Conservation (phyloP, 2,888 invertebrate genomes). For the Anticlea derivata region DNA sequence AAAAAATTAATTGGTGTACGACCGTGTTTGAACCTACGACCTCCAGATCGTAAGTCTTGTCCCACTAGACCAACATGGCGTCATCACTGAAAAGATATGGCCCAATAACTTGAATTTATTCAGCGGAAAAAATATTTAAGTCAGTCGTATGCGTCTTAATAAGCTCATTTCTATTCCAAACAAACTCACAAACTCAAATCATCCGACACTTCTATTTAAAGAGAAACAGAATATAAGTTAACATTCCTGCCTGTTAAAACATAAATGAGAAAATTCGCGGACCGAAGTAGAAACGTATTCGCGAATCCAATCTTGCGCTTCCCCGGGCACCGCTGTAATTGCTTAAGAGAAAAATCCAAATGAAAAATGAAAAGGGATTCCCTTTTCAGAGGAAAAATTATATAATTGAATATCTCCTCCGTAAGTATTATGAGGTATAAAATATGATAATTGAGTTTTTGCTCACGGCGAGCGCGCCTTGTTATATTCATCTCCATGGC, state of each 20-base stretch:
- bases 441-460: slow-evolving; percentile 83
- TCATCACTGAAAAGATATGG: too few species aligned
- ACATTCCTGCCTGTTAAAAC: slow-evolving; percentile 76
- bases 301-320: slow-evolving; percentile 66
- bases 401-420: slow-evolving; percentile 83
- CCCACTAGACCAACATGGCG: too few species aligned
- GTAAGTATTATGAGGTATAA: slow-evolving; percentile 83
- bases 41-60: too few species aligned
- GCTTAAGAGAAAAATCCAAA: slow-evolving; percentile 84
- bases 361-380: slow-evolving; percentile 83
- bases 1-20: too few species aligned
- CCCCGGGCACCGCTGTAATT: slow-evolving; percentile 75
- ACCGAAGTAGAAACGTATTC: slow-evolving; percentile 58
- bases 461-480: slow-evolving; percentile 62
- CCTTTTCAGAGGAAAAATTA: slow-evolving; percentile 81
- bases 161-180: slow-evolving; percentile 35
- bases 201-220: slow-evolving; percentile 73
- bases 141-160: slow-evolving; percentile 16
- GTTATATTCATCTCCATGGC: slow-evolving; percentile 42
- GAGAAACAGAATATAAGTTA: slow-evolving; percentile 76
- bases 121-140: too few species aligned
- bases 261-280: slow-evolving; percentile 70
- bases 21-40: too few species aligned
- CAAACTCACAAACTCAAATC: slow-evolving; percentile 30
- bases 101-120: too few species aligned